Base-by-base conservation (phyloP, 2,797 vertebrate genomes). In the Ataeniobius toweri region DNA sequence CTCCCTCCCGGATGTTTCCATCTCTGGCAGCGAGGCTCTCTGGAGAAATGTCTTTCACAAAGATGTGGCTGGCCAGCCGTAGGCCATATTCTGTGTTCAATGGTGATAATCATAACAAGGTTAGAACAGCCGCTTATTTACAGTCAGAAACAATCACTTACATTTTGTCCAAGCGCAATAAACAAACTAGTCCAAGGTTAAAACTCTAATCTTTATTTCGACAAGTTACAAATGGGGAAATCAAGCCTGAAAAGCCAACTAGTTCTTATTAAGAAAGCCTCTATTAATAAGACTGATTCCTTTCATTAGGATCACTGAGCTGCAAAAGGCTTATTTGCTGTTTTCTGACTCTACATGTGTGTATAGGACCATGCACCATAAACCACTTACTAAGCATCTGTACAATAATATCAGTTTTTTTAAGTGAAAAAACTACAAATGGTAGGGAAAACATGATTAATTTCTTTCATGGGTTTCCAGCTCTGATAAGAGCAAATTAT, bases 41-140 rank as follows among this genome's bases (percentile, higher is more conserved):
- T 8, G 98, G 97, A 26, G 98, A 99, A 85, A 99, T 99, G 94
- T 99, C 98, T 91, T 99, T 99, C 86, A 99, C 98, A 91, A 99
- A 99, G 90, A 99, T 99, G 93, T 99, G 98, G 93, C 98, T 99
- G 87, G 98, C 98, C 94, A 99, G 94, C 63, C 98, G 96, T 83
- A 99, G 95, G 86, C 98, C 98, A 82, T 99, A 99, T 83, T 99
- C 98, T 96, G 77, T 80, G 95, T 94, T 92, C 79, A 85, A 74
- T 89, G 77, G 73, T 73, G 79, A 93, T 55, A 75, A 79, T 48
- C 74, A 85, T 48, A 81, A 84, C 44, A 85, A 67, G 76, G 22
- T 56, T 58, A 85, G n/a, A 69, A 81, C 67, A 79, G 75, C 28
- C 76, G 53, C 6, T 61, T 51, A 51, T 63, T 50, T 28, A 6